Evolutionary conservation across 2,797 vertebrate species (phyloP).

Genomic region (Sebastes vulpes): DNA sequence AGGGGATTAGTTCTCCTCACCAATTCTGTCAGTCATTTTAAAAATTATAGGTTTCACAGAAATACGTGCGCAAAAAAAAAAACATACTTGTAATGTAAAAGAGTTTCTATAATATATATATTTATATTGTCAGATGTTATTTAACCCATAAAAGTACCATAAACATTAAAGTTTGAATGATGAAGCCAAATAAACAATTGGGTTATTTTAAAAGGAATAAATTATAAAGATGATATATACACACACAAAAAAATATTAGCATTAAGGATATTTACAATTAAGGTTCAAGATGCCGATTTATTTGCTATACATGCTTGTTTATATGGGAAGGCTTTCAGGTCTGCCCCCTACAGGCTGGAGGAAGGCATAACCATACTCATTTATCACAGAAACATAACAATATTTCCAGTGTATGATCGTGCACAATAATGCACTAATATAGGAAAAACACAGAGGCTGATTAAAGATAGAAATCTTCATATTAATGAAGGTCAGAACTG

Average conservation of each 20-base stretch:
- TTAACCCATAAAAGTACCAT: constrained; percentile 57
- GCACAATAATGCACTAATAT: constrained; percentile 17
- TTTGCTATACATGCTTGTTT: constrained; percentile 43
- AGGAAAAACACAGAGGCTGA: background rate
- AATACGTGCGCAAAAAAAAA: constrained; percentile 45
- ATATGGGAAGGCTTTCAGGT: constrained; percentile 10
- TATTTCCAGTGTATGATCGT: constrained; percentile 67
- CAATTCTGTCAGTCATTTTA: background rate
- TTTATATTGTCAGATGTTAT: constrained; percentile 33
- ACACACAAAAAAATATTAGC: constrained; percentile 56
- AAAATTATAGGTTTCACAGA: constrained; percentile 51
- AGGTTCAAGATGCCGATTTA: constrained; percentile 61
- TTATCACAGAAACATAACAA: constrained; percentile 14
- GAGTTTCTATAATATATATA: constrained; percentile 38
- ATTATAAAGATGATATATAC: constrained; percentile 83
- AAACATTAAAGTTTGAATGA: constrained; percentile 24
- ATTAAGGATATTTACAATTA: constrained; percentile 82
- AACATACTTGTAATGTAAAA: constrained; percentile 4
- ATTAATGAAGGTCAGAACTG: constrained; percentile 12
- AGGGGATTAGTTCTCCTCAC: background rate
- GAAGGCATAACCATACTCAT: background rate
- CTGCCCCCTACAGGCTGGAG: constrained; percentile 29
- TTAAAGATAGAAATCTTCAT: constrained; percentile 14
- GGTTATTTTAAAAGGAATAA: constrained; percentile 81
- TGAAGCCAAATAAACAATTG: constrained; percentile 41